These are phyloP conservation scores for Frieseomelitta varia DNA, from an alignment of 1,140 invertebrate genomes.

Conservation along the genomic window DNA sequence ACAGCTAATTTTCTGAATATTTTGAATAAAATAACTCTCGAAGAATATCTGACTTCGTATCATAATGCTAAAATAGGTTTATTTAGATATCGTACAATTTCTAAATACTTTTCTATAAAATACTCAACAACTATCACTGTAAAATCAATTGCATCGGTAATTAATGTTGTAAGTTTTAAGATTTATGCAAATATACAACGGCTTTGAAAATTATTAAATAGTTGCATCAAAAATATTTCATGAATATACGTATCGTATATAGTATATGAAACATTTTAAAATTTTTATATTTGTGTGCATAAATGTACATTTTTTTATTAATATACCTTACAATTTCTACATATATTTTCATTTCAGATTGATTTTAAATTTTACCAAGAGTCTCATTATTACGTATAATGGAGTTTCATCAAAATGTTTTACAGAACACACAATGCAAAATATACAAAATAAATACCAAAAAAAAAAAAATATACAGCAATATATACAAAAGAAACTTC, in stretches of 20 bases:
- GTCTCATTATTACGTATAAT: background rate
- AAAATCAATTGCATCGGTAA: background rate
- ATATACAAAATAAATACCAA: background rate
- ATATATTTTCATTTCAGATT: too few relatives aligned
- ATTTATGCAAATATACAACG: too few relatives aligned
- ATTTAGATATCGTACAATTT: background rate
- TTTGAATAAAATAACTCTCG: background rate
- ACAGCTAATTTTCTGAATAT: too few relatives aligned
- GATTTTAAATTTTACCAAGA: background rate
- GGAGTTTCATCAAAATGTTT: background rate
- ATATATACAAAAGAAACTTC: background rate
- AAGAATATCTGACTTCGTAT: background rate
- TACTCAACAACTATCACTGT: background rate
- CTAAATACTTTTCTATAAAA: background rate
- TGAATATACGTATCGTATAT: too few relatives aligned
- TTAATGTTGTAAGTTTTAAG: too few relatives aligned
- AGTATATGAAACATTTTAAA: too few relatives aligned
- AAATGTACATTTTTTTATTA: too few relatives aligned
- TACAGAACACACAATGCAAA: background rate
- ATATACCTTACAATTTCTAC: too few relatives aligned
- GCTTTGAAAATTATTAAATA: too few relatives aligned
- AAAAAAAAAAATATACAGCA: too few relatives aligned
- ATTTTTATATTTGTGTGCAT: too few relatives aligned
- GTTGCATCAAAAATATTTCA: too few relatives aligned
- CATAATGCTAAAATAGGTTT: background rate